Evolutionary conservation across 2,888 invertebrate genomes (phyloP).

Genomic region (Coecobrya sp.): DNA sequence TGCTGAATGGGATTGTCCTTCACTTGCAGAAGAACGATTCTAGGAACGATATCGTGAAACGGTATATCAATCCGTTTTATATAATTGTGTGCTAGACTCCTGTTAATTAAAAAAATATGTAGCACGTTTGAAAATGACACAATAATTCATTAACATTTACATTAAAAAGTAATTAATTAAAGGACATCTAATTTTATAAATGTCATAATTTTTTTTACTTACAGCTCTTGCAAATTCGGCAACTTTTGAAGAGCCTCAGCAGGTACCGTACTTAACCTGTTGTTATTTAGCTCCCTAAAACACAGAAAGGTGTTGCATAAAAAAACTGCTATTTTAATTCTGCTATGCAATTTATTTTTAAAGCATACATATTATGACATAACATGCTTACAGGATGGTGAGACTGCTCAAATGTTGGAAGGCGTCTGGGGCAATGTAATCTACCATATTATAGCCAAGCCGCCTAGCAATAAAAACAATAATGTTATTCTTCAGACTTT

Average conservation of each 20-base stretch:
- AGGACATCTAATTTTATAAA: too few species aligned
- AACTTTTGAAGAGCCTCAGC: conserved; percentile 91
- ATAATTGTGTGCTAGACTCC: conserved; percentile 94
- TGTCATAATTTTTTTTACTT: too few species aligned
- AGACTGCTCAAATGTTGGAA: conserved; percentile 94
- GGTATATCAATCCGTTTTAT: conserved; percentile 93
- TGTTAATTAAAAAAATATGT: conserved; percentile 88
- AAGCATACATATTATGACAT: neutral
- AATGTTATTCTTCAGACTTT: neutral
- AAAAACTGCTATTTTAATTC: too few species aligned
- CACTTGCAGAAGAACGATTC: conserved; percentile 93
- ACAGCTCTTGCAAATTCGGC: conserved; percentile 94
- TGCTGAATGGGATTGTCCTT: conserved; percentile 94
- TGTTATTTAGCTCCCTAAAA: conserved; percentile 93
- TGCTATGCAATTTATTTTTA: neutral
- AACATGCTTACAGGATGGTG: conserved; percentile 91
- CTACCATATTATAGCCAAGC: conserved; percentile 95
- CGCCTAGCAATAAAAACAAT: conserved; percentile 88
- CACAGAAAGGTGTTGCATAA: conserved; percentile 69
- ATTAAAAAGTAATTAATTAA: too few species aligned
- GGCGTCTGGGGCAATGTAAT: conserved; percentile 92
- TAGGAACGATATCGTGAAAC: conserved; percentile 91
- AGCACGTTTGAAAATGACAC: too few species aligned
- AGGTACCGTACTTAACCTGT: conserved; percentile 92
- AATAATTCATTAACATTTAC: too few species aligned